Base-by-base conservation (phyloP, 2,797 vertebrate genomes). In the Tapirus indicus region DNA sequence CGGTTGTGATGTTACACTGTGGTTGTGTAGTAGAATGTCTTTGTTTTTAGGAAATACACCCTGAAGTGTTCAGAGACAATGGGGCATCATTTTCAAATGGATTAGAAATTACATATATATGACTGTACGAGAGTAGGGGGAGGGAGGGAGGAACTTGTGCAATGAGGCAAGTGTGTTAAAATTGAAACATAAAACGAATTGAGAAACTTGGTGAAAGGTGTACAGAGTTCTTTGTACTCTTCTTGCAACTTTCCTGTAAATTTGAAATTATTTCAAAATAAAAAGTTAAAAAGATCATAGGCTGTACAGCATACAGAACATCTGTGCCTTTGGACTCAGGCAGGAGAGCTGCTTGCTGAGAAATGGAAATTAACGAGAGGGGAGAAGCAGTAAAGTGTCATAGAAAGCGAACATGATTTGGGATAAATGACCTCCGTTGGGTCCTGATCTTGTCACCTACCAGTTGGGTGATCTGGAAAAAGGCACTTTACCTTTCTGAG, bases 261-360 rank as follows among this genome's bases (percentile, higher is more conserved):
- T 93, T 88, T 75, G 49, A 85, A 95, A 77, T 64, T 35, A 84
- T 62, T 94, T 92, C 66, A 86, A 92, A 74, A 74, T 91, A 35
- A 38, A 77, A 95, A 41, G 14, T 62, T 86, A 62, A 41, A 11
- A 75, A 62, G 41, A 38, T 13, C 29, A 11, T n/a, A 64, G 27
- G 66, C 20, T 16, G 32, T 16, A 23, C 14, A 20, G 14, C 7
- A 7, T 38, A 32, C 32, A 62, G 71, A 44, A 80, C 23, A 29
- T 7, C 52, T 38, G 6, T 10, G 52, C 41, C 52, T 84, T 71
- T 75, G 64, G 44, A 80, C 41, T 78, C 23, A 7, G 47, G 54
- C 2, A 62, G 14, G 75, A 85, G 44, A 82, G 38, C 78, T 1
- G 1, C 29, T n/a, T 54, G 32, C 1, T 29, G 56, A 56, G 75